Conservation (phyloP, 1,140 invertebrate species). For the Caenorhabditis remanei region DNA sequence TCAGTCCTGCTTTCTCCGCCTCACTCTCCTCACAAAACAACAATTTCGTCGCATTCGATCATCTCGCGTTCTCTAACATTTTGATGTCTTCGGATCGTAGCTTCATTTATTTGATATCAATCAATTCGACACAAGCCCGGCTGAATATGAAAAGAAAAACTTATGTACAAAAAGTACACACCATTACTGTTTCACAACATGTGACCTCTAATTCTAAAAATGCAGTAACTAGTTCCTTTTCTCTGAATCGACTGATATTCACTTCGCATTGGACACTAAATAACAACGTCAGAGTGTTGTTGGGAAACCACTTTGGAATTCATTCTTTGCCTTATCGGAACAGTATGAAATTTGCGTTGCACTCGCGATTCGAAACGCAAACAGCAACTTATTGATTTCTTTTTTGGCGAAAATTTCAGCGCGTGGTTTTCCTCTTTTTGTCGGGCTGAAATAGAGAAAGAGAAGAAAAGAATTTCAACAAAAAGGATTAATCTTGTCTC, state of each 20-base stretch:
- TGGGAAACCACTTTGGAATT: not conserved
- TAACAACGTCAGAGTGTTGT: not conserved
- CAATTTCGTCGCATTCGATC: slow-evolving; percentile 20
- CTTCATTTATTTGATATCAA: not conserved
- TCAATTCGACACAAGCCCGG: not conserved
- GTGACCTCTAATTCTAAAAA: not conserved
- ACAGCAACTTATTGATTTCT: slow-evolving; percentile 32
- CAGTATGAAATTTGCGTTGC: not conserved
- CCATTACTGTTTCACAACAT: not conserved
- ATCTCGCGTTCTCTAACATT: not conserved
- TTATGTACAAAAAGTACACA: not conserved
- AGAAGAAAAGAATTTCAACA: no score
- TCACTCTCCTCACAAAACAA: slow-evolving; percentile 43
- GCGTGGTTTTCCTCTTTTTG: slow-evolving; percentile 2
- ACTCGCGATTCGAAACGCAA: slow-evolving; percentile 17
- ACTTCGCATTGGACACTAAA: not conserved
- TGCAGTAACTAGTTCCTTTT: not conserved
- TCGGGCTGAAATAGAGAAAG: not conserved
- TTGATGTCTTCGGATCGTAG: slow-evolving; percentile 6
- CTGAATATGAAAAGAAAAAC: not conserved
- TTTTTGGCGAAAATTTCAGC: not conserved
- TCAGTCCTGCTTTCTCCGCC: slow-evolving; percentile 32
- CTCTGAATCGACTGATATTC: not conserved
- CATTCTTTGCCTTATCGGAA: slow-evolving; percentile 24
- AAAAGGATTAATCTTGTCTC: no score